Evolutionary conservation across 2,113 vertebrate genomes (phyloP).

Genomic region (Crotalus horridus): DNA sequence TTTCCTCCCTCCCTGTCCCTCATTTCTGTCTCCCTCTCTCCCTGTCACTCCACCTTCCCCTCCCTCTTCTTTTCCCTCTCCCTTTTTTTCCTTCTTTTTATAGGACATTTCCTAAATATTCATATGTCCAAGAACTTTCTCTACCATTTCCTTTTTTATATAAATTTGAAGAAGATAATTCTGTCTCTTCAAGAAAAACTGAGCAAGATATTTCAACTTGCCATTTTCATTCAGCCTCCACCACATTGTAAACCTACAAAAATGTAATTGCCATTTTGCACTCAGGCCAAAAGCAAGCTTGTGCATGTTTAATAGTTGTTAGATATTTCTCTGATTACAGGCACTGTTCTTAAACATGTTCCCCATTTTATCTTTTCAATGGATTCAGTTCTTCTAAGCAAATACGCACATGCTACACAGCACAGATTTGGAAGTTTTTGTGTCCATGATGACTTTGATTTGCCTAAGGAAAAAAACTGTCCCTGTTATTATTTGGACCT

Average conservation of each 20-base stretch:
- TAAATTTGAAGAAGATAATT: background rate
- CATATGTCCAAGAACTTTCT: background rate
- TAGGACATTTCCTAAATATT: background rate
- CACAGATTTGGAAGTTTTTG: background rate
- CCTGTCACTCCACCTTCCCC: no score
- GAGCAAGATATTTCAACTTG: background rate
- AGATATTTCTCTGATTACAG: conserved; percentile 66
- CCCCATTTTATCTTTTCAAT: conserved; percentile 43
- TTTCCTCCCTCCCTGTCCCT: background rate
- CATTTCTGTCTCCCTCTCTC: no score
- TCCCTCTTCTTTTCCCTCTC: background rate
- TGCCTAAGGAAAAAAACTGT: background rate
- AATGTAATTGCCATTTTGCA: conserved; percentile 5
- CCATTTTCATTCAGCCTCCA: background rate
- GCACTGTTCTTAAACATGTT: conserved; percentile 52
- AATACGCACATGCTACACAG: background rate
- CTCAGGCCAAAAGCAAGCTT: conserved; percentile 65
- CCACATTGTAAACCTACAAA: background rate
- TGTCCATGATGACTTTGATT: background rate
- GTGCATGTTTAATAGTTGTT: conserved; percentile 67
- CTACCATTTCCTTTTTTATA: background rate
- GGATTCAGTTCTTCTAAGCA: conserved; percentile 59
- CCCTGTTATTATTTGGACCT: fast-evolving
- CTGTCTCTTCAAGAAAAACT: background rate
- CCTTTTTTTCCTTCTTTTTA: background rate